These are phyloP conservation scores for Pristionchus arcanus DNA, from an alignment of 2,888 invertebrate genomes.

Conservation along the genomic window DNA sequence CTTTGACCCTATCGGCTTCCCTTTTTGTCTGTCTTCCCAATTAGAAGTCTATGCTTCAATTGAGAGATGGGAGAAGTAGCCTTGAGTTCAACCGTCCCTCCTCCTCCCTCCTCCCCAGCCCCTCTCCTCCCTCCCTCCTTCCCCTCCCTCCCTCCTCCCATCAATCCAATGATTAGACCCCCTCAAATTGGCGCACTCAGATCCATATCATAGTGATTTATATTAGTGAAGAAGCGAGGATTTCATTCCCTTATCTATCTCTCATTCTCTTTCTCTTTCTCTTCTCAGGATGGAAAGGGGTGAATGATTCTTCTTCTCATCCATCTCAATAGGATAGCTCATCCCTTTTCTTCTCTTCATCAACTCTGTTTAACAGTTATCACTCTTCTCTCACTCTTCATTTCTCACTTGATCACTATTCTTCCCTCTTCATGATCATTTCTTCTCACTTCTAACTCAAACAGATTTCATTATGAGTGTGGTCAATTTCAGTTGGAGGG, in stretches of 20 bases:
- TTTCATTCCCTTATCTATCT: conserved; percentile 22
- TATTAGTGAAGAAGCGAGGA: conserved; percentile 45
- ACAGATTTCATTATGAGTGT: conserved; percentile 40
- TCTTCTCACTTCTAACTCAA: conserved; percentile 37
- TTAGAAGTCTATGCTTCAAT: conserved; percentile 40
- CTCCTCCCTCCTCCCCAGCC: neutral
- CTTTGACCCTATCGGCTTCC: conserved; percentile 50
- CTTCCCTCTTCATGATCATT: conserved; percentile 28
- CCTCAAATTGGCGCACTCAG: conserved; percentile 46
- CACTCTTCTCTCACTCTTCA: conserved; percentile 2
- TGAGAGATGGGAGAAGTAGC: neutral
- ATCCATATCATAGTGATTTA: conserved; percentile 49
- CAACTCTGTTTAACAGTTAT: conserved; percentile 33
- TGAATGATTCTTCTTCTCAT: neutral
- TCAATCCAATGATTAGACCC: conserved; percentile 51
- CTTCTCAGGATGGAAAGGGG: neutral
- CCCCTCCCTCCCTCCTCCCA: neutral
- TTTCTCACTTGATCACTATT: conserved; percentile 2
- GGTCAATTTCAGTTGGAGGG: neutral
- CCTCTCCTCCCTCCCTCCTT: neutral
- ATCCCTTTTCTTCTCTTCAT: neutral
- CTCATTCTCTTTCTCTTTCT: neutral
- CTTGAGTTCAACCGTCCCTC: conserved; percentile 46
- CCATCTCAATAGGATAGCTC: conserved; percentile 6
- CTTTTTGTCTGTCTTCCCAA: conserved; percentile 42